Base-by-base conservation (phyloP, 2,797 vertebrate genomes). In the Euthynnus affinis region DNA sequence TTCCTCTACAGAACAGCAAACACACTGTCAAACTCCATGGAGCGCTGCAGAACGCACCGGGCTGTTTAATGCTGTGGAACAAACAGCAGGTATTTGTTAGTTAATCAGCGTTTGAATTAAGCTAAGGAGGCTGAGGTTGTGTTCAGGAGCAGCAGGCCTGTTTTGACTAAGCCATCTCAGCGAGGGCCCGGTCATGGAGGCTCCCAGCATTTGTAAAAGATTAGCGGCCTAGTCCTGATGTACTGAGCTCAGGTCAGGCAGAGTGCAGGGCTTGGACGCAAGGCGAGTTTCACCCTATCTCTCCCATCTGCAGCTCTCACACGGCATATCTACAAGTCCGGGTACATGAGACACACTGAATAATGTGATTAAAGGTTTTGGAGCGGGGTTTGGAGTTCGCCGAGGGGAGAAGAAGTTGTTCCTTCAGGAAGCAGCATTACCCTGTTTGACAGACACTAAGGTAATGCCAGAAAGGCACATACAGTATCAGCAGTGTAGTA, bases 141-240 rank as follows among this genome's bases (percentile, higher is more conserved):
- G 78, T 92, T 93, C 89, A 52, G 92, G 90, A 94, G 88, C 87
- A 82, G 83, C 78, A 18, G 74, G 71, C 76, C 91, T 95, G 94
- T 95, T 95, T 95, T 96, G 95, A 96, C 95, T 95, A 93, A 93
- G 89, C 84, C 87, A 52, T 93, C 94, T 93, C 90, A 87, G 92
- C 83, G 52, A 94, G 92, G 89, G 89, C 90, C 92, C 73, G 75
- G 81, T 88, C 87, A 82, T 90, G 93, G 95, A 95, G 94, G 93
- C 95, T 93, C 84, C 80, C 85, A 90, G 93, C 95, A 96, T 96
- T 95, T 95, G 95, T 91, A 92, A 94, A 90, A 94, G 94, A 96
- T 96, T 95, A 95, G 91, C 62, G 18, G 87, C 86, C 88, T 68
- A 76, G 92, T 90, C 90, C 90, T 85, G 87, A 91, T 94, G 90